A percentile compares a stretch with the other conserved stretches of the same genome.
phyloP scores from a whole-genome alignment of 2,797 vertebrate genomes.

The Austrolebias charrua region DNA sequence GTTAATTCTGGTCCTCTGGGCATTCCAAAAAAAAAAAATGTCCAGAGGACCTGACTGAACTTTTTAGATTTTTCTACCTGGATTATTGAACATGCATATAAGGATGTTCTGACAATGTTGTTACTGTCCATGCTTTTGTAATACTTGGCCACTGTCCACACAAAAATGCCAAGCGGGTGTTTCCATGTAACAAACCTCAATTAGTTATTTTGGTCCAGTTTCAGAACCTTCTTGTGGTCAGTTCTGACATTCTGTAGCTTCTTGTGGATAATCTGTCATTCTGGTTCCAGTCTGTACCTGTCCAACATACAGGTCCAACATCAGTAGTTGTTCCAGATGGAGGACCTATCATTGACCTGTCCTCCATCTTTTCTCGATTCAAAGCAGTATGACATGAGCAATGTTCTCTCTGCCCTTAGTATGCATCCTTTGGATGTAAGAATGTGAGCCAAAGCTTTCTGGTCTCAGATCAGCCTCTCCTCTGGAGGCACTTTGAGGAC shows the following conservation, averaged over 20 bases:
- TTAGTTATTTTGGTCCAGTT: neutral
- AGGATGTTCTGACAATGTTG: no score
- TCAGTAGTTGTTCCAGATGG: constrained; percentile 39
- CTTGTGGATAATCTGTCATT: neutral
- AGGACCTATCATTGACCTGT: constrained; percentile 23
- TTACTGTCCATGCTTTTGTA: no score
- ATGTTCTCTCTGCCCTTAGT: constrained; percentile 11
- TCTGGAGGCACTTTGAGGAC: constrained; percentile 97
- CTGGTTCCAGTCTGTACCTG: constrained; percentile 24
- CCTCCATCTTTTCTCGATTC: constrained; percentile 9
- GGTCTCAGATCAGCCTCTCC: constrained; percentile 86
- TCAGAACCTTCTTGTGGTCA: neutral
- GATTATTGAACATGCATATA: no score
- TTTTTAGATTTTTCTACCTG: no score
- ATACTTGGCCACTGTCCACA: no score
- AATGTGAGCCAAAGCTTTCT: neutral
- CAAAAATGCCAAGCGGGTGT: no score
- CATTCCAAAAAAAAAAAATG: no score
- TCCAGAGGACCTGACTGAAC: no score
- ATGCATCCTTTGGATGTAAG: constrained; percentile 34
- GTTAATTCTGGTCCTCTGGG: no score
- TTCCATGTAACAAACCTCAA: no score
- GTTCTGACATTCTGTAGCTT: neutral
- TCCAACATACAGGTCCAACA: constrained; percentile 12
- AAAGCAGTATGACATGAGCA: constrained; percentile 18